phyloP scores from a whole-genome alignment of 2,113 vertebrate genomes.

The Saguinus midas region DNA sequence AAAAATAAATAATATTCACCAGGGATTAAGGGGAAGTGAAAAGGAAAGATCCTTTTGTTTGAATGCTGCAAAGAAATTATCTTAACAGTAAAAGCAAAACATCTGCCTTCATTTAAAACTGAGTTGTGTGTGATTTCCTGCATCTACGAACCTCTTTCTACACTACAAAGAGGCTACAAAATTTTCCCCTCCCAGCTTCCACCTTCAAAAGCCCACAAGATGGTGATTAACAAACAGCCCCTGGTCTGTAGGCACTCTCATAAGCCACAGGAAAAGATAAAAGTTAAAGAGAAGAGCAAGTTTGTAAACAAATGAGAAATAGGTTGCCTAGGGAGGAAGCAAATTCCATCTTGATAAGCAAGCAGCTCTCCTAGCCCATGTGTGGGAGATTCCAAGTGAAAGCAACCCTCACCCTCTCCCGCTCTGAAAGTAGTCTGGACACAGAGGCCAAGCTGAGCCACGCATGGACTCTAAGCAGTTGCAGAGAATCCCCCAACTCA shows the following conservation, averaged over 20 bases:
- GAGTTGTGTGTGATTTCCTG: conserved; percentile 78
- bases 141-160: conserved; percentile 78
- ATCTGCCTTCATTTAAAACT: conserved; percentile 80
- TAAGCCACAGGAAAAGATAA: conserved; percentile 75
- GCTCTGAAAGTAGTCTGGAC: neutral
- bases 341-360: conserved; percentile 47
- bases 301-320: conserved; percentile 66
- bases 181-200: conserved; percentile 64
- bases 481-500: neutral
- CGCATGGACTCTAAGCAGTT: neutral
- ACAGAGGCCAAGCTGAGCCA: neutral
- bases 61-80: conserved; percentile 64
- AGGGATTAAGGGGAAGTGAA: conserved; percentile 5
- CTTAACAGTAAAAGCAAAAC: conserved; percentile 75
- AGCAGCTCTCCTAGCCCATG: neutral
- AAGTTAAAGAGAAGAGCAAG: conserved; percentile 69
- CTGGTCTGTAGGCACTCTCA: conserved; percentile 67
- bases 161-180: conserved; percentile 73
- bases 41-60: conserved; percentile 66
- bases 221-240: conserved; percentile 73
- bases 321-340: conserved; percentile 53
- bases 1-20: conserved; percentile 23
- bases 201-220: conserved; percentile 70
- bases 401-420: neutral
- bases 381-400: neutral